These are phyloP conservation scores for Diadumene lineata DNA, from an alignment of 92 coral and sea anemone genomes.

Conservation along the genomic window DNA sequence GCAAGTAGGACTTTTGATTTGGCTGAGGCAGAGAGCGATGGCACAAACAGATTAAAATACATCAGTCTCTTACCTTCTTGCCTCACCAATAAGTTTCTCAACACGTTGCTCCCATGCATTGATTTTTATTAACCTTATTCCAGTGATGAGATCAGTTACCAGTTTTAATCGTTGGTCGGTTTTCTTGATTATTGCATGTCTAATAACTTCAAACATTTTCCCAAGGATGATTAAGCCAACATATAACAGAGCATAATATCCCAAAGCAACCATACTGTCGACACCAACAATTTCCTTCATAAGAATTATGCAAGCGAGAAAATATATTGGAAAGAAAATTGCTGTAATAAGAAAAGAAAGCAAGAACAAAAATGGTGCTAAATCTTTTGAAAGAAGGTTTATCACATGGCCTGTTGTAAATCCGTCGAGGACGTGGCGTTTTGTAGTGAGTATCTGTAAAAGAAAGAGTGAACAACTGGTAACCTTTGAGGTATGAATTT, in stretches of 20 bases:
- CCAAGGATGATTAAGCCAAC: not conserved
- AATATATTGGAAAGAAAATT: constrained; percentile 10
- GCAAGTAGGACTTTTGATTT: too few species aligned
- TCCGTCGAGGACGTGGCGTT: constrained; percentile 11
- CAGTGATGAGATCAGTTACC: constrained; percentile 32
- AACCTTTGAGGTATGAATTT: not conserved
- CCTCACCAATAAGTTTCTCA: constrained; percentile 10
- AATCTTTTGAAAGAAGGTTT: constrained; percentile 39
- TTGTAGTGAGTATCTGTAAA: not conserved
- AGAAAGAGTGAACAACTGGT: not conserved
- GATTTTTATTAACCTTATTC: constrained; percentile 31
- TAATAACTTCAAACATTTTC: not conserved
- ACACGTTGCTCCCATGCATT: constrained; percentile 36
- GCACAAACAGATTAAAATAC: too few species aligned
- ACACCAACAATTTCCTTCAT: constrained; percentile 27
- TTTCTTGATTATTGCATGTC: constrained; percentile 3
- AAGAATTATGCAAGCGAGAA: constrained; percentile 1
- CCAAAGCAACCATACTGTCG: constrained; percentile 4
- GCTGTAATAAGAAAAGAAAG: not conserved
- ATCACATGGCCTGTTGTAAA: constrained; percentile 37
- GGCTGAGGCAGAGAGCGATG: too few species aligned
- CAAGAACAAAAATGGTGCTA: constrained; percentile 9
- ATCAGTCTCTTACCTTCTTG: constrained; percentile 32
- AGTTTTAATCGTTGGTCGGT: constrained; percentile 35
- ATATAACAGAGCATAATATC: constrained; percentile 4